These are phyloP conservation scores for Drosophila sp. DNA, from an alignment of 1,140 invertebrate species.

Conservation along the genomic window DNA sequence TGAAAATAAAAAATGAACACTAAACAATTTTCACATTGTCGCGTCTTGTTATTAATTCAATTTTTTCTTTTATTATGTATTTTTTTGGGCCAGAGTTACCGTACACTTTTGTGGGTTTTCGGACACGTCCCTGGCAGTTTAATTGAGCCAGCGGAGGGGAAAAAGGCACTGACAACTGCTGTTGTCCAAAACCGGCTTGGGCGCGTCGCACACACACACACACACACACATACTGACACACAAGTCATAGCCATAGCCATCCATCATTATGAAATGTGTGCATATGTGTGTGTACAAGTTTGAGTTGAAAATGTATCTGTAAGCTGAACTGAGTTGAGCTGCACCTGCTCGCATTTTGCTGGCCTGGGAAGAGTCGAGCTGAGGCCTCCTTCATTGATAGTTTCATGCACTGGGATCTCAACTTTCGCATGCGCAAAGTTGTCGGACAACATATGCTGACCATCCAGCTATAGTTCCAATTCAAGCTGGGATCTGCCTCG, in stretches of 20 bases:
- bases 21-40: constrained; percentile 71
- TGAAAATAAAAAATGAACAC: constrained; percentile 26
- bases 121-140: constrained; percentile 68
- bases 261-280: constrained; percentile 72
- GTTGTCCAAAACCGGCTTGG: constrained; percentile 77
- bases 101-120: constrained; percentile 78
- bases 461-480: constrained; percentile 39
- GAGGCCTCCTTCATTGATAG: constrained; percentile 73
- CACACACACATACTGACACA: constrained; percentile 21
- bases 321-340: constrained; percentile 46
- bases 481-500: constrained; percentile 31
- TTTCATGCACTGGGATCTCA: constrained; percentile 63
- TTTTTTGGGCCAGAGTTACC: constrained; percentile 50
- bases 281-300: constrained; percentile 18
- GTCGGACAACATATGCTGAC: constrained; percentile 72
- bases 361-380: constrained; percentile 35
- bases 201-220: constrained; percentile 62
- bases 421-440: constrained; percentile 79
- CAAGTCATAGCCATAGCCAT: constrained; percentile 61
- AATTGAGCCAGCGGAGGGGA: constrained; percentile 64
- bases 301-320: constrained; percentile 23
- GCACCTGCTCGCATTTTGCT: constrained; percentile 80
- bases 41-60: constrained; percentile 68
- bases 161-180: constrained; percentile 65
- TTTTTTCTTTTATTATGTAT: constrained; percentile 44